These are phyloP conservation scores for Enchytraeus crypticus DNA, from an alignment of 2,888 invertebrate species.

Conservation along the genomic window DNA sequence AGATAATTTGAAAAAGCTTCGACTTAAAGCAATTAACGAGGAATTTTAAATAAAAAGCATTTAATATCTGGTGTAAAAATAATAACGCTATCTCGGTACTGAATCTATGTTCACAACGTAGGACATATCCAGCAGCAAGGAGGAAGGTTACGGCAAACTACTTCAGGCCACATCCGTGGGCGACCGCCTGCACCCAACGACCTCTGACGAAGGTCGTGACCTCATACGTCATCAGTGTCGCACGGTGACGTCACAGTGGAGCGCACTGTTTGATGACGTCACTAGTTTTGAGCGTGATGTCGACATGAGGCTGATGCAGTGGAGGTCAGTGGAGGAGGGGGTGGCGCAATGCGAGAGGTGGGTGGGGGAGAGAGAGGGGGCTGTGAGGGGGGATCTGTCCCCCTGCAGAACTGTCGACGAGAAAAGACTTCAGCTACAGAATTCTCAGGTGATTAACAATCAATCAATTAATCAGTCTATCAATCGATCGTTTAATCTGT, in stretches of 20 bases:
- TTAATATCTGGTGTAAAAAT: too few relatives aligned
- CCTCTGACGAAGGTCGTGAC: conserved; percentile 82
- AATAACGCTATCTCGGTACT: too few relatives aligned
- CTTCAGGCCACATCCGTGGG: conserved; percentile 66
- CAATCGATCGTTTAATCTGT: too few relatives aligned
- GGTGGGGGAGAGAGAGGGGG: conserved; percentile 66
- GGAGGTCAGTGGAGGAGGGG: conserved; percentile 88
- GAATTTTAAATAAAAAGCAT: too few relatives aligned
- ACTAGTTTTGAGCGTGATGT: conserved; percentile 73
- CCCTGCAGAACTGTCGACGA: conserved; percentile 79
- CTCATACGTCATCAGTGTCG: conserved; percentile 75
- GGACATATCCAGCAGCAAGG: conserved; percentile 60
- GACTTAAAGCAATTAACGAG: too few relatives aligned
- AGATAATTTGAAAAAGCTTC: too few relatives aligned
- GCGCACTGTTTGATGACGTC: conserved; percentile 72
- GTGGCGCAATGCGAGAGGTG: conserved; percentile 68
- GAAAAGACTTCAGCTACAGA: conserved; percentile 65
- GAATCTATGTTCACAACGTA: too few relatives aligned
- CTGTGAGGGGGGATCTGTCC: conserved; percentile 68
- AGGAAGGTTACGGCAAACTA: conserved; percentile 73
- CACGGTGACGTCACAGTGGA: conserved; percentile 75
- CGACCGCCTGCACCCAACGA: conserved; percentile 83
- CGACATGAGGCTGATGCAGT: conserved; percentile 71
- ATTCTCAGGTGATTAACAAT: too few relatives aligned
- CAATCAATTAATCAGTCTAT: too few relatives aligned